Evolutionary conservation across 1,140 invertebrate genomes (phyloP), one percentile per base, ranked within the genome.

Genomic region (Chelonus insularis): DNA sequence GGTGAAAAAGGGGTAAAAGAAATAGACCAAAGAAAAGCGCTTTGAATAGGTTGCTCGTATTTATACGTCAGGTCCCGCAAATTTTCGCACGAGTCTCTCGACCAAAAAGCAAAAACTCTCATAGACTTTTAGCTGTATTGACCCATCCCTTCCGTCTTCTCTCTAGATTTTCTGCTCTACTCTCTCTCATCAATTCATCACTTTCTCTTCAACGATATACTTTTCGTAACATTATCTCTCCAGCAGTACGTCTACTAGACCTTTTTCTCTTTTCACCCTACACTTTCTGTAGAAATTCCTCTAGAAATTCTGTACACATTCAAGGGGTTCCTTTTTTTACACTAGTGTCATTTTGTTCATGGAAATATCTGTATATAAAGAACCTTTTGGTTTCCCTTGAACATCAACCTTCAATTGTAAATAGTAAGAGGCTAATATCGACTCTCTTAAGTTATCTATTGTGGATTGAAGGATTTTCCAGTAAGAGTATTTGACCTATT

Each of bases 91-190:
- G 56, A 60, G 48, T 68, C 67, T 21, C 39, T 8, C 25, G 16
- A 14, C 18, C 16, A 14, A 16, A 50, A 12, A 14, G 55, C 8
- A n/a, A 20, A 23, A 18, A 61, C 64, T 71, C 70, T 29, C 7
- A 7, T 72, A 68, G 68, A 71, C 68, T 74, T 77, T 73, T 65
- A 70, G 72, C 74, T 75, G 72, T 77, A 77, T 77, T 73, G 75
- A 77, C 74, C 74, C 65, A 64, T 57, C 36, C 56, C 63, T 63
- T 67, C 23, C n/a, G 4, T 51, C 32, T 39, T 14, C 25, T 37
- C 50, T 43, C n/a, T 39, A 21, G 9, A 20, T 18, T 23, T 41
- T 41, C 18, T 21, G 20, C 12, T 11, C 29, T 39, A 43, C 7
- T 47, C 43, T 43, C 52, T 43, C 56, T 20, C 58, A 32, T 59